Conservation (phyloP, 2,797 vertebrate species). For the Acanthopagrus latus region DNA sequence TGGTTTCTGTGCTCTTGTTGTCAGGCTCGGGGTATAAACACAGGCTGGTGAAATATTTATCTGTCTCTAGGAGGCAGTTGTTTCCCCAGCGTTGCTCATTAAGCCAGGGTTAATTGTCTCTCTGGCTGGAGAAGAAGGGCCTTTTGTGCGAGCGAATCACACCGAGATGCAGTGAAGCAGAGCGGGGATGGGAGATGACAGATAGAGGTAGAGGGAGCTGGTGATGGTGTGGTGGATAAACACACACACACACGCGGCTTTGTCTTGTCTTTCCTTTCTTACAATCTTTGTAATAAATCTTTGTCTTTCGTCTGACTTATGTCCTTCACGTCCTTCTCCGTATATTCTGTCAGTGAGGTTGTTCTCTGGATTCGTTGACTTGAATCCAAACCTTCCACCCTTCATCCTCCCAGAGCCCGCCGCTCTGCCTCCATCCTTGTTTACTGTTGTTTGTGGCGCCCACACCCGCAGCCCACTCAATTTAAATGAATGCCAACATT, state of each 20-base stretch:
- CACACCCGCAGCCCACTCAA: background rate
- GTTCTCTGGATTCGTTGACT: constrained; percentile 2
- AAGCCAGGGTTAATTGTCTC: constrained; percentile 78
- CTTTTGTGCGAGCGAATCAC: constrained; percentile 44
- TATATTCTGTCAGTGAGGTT: background rate
- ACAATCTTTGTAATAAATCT: background rate
- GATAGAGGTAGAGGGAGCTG: constrained; percentile 23
- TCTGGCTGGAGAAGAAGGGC: constrained; percentile 54
- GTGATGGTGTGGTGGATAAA: constrained; percentile 1
- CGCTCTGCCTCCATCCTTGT: background rate
- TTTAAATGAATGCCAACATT: background rate
- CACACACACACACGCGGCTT: background rate
- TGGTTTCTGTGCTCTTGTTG: constrained; percentile 60
- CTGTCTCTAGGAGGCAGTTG: constrained; percentile 60
- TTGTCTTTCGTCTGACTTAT: background rate
- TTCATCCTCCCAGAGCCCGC: background rate
- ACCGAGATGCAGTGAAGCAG: constrained; percentile 41
- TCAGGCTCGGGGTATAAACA: constrained; percentile 68
- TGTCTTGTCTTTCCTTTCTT: background rate
- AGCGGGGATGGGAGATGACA: constrained; percentile 34
- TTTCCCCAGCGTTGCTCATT: constrained; percentile 70
- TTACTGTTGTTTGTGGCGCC: background rate
- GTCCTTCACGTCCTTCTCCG: background rate
- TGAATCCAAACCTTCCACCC: background rate
- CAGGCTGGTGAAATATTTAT: constrained; percentile 78